These are phyloP conservation scores for Lasioglossum lativentre DNA, from an alignment of 2,888 invertebrate genomes.

Conservation along the genomic window DNA sequence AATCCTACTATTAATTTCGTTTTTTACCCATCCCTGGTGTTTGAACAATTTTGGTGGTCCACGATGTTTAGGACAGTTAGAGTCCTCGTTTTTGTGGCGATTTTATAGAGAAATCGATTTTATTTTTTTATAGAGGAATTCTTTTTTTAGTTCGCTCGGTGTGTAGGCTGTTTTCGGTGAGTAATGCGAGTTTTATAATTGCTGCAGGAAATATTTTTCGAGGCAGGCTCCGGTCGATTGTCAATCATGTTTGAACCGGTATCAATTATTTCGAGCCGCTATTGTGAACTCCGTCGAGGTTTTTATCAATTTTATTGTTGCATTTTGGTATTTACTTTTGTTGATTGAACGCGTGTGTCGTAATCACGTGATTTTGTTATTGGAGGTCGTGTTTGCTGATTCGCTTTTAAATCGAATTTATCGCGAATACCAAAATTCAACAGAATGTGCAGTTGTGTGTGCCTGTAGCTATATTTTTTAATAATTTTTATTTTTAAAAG, in stretches of 20 bases:
- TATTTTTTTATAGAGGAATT: not conserved
- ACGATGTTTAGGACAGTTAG: not conserved
- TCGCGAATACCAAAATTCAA: not conserved
- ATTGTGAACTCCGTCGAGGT: not conserved
- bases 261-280: not conserved
- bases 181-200: not conserved
- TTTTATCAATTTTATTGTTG: not conserved
- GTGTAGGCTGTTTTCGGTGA: not conserved
- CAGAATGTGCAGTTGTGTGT: not conserved
- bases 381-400: not conserved
- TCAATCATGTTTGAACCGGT: not conserved
- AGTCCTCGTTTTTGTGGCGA: not conserved
- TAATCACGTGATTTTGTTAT: not conserved
- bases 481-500: not conserved
- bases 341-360: not conserved
- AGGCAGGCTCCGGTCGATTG: not conserved
- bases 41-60: not conserved
- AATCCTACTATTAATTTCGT: not conserved
- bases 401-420: not conserved
- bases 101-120: not conserved
- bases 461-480: not conserved
- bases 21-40: not conserved
- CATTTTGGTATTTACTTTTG: not conserved
- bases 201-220: not conserved
- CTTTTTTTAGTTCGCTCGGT: not conserved